Conservation (phyloP, 2,797 vertebrate species). For the Thalassophryne amazonica region DNA sequence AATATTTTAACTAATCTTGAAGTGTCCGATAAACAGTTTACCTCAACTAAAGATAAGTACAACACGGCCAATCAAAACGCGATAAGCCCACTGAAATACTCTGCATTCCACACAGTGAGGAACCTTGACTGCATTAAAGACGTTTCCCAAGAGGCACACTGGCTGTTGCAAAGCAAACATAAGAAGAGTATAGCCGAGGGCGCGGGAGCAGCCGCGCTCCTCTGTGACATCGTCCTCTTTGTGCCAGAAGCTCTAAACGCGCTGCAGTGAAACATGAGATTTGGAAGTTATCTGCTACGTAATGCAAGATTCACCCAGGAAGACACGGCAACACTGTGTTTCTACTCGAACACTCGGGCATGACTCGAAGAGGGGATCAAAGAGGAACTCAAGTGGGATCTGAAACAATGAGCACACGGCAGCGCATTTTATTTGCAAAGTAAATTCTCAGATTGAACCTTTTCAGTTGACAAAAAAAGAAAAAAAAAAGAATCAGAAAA, state of each 20-base stretch:
- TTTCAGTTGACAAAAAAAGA: no score
- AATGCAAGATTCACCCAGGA: neutral
- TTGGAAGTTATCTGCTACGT: neutral
- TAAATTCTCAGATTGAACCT: no score
- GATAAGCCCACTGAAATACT: slow-evolving; percentile 43
- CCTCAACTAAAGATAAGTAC: slow-evolving; percentile 25
- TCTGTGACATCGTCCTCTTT: neutral
- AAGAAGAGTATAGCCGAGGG: slow-evolving; percentile 22
- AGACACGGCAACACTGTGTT: neutral
- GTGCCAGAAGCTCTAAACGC: neutral
- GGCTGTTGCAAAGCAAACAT: slow-evolving; percentile 60
- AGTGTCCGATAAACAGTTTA: slow-evolving; percentile 3
- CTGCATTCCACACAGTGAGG: slow-evolving; percentile 44
- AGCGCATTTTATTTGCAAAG: no score
- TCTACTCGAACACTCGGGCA: no score
- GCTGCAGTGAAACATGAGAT: slow-evolving; percentile 10
- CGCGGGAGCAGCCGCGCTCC: slow-evolving; percentile 30
- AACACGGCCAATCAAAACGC: slow-evolving; percentile 24
- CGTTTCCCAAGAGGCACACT: slow-evolving; percentile 49
- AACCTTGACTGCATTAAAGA: slow-evolving; percentile 47
- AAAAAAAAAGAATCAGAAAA: no score
- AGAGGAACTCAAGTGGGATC: neutral
- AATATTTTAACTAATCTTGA: slow-evolving; percentile 6
- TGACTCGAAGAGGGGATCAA: no score
- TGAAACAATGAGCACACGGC: neutral